phyloP scores from a whole-genome alignment of 2,113 vertebrate species.

The Ascaphus truei region DNA sequence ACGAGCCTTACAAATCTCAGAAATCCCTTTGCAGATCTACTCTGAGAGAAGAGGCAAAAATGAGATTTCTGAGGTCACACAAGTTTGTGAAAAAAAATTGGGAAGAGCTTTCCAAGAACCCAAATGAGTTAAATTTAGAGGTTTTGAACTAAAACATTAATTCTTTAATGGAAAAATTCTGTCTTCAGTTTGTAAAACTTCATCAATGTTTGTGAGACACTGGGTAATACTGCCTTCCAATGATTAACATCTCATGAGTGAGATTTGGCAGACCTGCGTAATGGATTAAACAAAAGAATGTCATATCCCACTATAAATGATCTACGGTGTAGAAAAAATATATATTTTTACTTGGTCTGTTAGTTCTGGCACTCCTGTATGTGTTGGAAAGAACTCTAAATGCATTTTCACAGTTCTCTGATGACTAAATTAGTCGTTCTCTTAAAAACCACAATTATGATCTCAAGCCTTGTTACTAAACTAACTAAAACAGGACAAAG shows the following conservation, averaged over 20 bases:
- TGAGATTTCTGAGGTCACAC: not conserved
- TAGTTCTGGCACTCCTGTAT: not conserved
- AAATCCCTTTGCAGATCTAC: constrained; percentile 4
- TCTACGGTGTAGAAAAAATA: not conserved
- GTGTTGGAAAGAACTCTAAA: not conserved
- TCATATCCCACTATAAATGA: not conserved
- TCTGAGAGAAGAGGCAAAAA: not conserved
- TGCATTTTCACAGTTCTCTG: constrained; percentile 20
- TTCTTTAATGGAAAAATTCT: constrained; percentile 14
- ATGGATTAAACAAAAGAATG: not conserved
- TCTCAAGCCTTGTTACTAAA: not conserved
- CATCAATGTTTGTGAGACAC: constrained; percentile 19
- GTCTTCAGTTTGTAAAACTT: constrained; percentile 20
- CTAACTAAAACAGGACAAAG: not conserved
- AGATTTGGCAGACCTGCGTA: constrained; percentile 4
- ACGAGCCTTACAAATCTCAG: not conserved
- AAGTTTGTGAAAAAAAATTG: not conserved
- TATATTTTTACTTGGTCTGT: not conserved
- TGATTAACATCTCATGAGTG: constrained; percentile 8
- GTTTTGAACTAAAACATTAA: not conserved
- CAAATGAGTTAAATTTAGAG: constrained; percentile 8
- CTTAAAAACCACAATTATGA: constrained; percentile 10
- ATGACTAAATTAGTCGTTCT: constrained; percentile 21
- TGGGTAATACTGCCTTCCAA: constrained; percentile 1
- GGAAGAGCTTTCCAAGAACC: not conserved